Percentiles rank a stretch among this genome's conserved stretches.
phyloP scores from a whole-genome alignment of 2,113 vertebrate genomes.

The Psephotus haematonotus region DNA sequence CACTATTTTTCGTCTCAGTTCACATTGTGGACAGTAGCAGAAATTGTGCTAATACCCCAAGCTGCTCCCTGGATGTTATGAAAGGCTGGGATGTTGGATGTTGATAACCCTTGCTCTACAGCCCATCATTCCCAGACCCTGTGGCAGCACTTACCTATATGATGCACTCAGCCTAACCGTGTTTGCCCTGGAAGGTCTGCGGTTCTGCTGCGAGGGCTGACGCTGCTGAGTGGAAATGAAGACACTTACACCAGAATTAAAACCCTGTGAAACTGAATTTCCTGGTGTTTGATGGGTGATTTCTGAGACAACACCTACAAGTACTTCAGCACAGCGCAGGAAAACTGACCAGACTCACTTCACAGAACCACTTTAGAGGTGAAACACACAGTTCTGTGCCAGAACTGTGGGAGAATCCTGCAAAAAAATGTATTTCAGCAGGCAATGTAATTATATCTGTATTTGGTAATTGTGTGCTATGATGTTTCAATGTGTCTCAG shows the following conservation, averaged over 20 bases:
- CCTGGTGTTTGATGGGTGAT: neutral
- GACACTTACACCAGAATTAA: neutral
- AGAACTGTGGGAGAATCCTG: neutral
- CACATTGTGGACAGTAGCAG: rapidly evolving
- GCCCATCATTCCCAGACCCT: rapidly evolving
- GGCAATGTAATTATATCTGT: neutral
- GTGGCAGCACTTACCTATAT: rapidly evolving
- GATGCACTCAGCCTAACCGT: rapidly evolving
- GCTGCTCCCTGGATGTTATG: rapidly evolving
- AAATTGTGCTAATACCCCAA: rapidly evolving
- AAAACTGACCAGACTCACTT: neutral
- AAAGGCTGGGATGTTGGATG: rapidly evolving
- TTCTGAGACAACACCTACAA: neutral
- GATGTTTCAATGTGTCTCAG: neutral
- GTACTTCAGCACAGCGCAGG: neutral
- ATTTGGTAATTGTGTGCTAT: rapidly evolving
- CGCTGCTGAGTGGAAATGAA: neutral
- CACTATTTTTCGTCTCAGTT: rapidly evolving
- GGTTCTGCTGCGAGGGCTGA: rapidly evolving
- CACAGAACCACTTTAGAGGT: neutral
- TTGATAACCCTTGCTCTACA: rapidly evolving
- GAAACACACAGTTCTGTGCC: neutral
- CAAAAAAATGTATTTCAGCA: neutral
- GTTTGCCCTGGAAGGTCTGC: rapidly evolving
- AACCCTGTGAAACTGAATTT: neutral